Evolutionary conservation across 1,140 invertebrate genomes (phyloP).

Genomic region (Aphis craccivora): DNA sequence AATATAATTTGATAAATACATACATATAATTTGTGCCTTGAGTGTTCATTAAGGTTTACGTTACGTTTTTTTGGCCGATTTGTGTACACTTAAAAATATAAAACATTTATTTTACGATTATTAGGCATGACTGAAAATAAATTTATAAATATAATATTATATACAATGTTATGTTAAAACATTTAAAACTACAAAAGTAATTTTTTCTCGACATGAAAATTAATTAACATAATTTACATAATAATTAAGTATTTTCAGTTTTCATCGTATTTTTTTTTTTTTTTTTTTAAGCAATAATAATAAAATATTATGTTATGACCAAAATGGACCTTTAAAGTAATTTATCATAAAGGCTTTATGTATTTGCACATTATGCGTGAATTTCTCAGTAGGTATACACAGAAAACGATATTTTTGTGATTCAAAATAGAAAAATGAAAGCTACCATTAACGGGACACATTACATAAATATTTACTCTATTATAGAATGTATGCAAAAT

Average conservation of each 20-base stretch:
- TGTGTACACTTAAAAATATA: not conserved
- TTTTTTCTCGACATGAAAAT: not conserved
- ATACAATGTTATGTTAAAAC: not conserved
- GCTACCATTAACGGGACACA: not conserved
- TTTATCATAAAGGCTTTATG: not conserved
- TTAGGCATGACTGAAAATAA: not conserved
- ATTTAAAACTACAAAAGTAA: not conserved
- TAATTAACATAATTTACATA: conserved; percentile 1
- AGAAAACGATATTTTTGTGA: not conserved
- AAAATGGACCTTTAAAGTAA: not conserved
- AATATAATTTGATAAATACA: not conserved
- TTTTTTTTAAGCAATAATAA: conserved; percentile 12
- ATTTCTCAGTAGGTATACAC: not conserved
- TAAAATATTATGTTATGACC: not conserved
- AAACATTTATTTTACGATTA: not conserved
- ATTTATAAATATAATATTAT: not conserved
- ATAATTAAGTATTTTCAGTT: conserved; percentile 7
- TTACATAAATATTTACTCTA: not conserved
- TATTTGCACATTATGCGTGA: not conserved
- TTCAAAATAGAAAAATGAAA: not conserved
- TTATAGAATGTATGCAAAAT: not conserved
- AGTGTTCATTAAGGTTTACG: not conserved
- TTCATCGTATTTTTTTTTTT: not conserved
- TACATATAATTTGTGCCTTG: not conserved
- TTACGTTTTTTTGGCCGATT: not conserved